Conservation (phyloP, 1,140 invertebrate species). For the Tigriopus japonicus region DNA sequence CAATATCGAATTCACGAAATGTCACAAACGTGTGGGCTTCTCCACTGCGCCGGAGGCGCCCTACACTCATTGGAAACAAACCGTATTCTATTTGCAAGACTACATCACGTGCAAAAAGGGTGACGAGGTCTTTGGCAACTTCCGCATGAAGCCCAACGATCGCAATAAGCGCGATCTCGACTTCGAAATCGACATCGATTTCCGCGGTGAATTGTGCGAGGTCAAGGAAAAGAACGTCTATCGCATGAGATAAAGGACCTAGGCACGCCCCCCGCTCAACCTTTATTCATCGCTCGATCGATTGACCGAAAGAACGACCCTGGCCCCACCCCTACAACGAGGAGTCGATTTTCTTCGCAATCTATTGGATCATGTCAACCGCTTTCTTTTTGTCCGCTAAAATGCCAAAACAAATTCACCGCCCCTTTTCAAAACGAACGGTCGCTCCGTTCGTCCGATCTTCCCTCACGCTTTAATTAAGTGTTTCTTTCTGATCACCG, state of each 20-base stretch:
- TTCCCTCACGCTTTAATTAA: too few relatives aligned
- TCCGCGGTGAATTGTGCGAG: slow-evolving; percentile 81
- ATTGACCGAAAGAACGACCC: too few relatives aligned
- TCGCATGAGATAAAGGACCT: slow-evolving; percentile 64
- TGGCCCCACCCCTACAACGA: too few relatives aligned
- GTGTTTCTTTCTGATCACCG: too few relatives aligned
- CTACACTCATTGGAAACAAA: slow-evolving; percentile 99
- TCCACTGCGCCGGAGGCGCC: slow-evolving; percentile 91
- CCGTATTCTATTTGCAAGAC: slow-evolving; percentile 94
- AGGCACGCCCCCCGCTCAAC: background rate
- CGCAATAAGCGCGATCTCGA: slow-evolving; percentile 93
- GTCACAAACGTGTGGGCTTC: slow-evolving; percentile 95
- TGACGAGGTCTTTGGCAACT: slow-evolving; percentile 77
- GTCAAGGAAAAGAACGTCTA: slow-evolving; percentile 77
- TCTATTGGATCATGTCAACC: too few relatives aligned
- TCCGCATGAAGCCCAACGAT: slow-evolving; percentile 83
- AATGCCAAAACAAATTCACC: too few relatives aligned
- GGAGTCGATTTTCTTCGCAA: too few relatives aligned
- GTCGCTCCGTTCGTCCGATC: too few relatives aligned
- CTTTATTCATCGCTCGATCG: too few relatives aligned
- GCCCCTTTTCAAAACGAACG: too few relatives aligned
- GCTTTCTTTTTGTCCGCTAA: too few relatives aligned
- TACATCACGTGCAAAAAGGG: slow-evolving; percentile 83
- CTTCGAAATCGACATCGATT: slow-evolving; percentile 78
- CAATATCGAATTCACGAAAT: slow-evolving; percentile 97